Percentiles rank a stretch among this genome's conserved stretches.
These are phyloP conservation scores for Phocoena sinus DNA, from an alignment of 2,113 vertebrate species.

Conservation along the genomic window DNA sequence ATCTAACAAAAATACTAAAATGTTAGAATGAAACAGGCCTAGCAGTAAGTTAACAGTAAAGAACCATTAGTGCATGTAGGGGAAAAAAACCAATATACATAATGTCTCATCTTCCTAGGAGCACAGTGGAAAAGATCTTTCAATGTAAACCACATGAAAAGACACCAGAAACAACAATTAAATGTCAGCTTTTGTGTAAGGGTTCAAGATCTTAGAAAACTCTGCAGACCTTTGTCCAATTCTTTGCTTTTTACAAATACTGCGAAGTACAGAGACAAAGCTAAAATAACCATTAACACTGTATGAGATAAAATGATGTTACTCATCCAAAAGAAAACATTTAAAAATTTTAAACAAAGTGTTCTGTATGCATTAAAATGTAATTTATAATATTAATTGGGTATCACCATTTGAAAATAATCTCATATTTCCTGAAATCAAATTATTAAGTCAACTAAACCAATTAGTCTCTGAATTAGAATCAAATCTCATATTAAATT, in stretches of 20 bases:
- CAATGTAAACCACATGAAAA: constrained; percentile 33
- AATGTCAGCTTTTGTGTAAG: constrained; percentile 69
- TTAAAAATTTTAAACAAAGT: constrained; percentile 7
- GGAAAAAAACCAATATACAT: constrained; percentile 85
- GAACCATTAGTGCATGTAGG: constrained; percentile 94
- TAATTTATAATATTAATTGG: constrained; percentile 20
- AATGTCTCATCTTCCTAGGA: constrained; percentile 89
- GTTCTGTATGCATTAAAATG: not conserved
- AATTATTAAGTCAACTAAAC: constrained; percentile 24
- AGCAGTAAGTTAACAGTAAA: constrained; percentile 89
- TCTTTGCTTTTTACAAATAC: constrained; percentile 15
- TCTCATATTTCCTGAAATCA: not conserved
- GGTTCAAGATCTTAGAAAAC: constrained; percentile 4
- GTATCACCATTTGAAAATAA: constrained; percentile 30
- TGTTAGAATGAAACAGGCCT: constrained; percentile 93
- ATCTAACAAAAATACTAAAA: constrained; percentile 88
- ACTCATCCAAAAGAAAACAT: not conserved
- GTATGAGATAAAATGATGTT: not conserved
- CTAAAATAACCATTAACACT: not conserved
- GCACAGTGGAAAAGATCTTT: constrained; percentile 49
- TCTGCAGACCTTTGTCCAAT: constrained; percentile 18
- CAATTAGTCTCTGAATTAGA: constrained; percentile 37
- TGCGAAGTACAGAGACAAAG: not conserved
- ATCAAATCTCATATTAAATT: not conserved
- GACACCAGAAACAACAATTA: constrained; percentile 75